Evolutionary conservation across 2,888 invertebrate species (phyloP).

Genomic region (Alentia gelatinosa): DNA sequence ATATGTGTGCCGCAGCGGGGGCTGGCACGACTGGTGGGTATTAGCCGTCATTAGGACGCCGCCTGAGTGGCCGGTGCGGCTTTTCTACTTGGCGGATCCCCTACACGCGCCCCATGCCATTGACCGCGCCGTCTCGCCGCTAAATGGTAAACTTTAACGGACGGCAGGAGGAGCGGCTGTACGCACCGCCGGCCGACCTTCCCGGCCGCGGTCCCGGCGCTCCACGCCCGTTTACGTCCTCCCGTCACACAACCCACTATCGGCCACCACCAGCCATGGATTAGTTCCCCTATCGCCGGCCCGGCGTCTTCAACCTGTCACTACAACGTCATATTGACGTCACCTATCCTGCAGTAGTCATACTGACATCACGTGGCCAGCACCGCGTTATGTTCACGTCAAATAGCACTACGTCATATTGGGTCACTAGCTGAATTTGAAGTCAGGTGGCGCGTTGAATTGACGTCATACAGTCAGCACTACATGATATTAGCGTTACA

Average conservation of each 20-base stretch:
- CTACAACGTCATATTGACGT: neutral
- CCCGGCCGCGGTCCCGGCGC: neutral
- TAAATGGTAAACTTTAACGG: neutral
- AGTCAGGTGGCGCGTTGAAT: too few relatives aligned
- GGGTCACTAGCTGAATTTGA: too few relatives aligned
- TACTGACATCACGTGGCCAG: too few relatives aligned
- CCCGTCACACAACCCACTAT: neutral
- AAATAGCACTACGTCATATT: too few relatives aligned
- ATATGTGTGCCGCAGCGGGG: neutral
- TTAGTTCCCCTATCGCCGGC: neutral
- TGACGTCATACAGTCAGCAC: too few relatives aligned
- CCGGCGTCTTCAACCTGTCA: neutral
- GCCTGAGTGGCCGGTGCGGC: neutral
- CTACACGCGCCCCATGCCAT: neutral
- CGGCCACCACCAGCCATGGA: neutral
- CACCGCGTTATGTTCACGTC: too few relatives aligned
- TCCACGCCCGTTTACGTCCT: neutral
- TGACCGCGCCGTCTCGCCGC: neutral
- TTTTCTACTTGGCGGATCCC: neutral
- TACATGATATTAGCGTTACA: too few relatives aligned
- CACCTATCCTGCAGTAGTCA: too few relatives aligned
- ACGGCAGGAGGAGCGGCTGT: too few relatives aligned
- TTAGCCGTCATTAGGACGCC: neutral
- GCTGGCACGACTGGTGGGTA: too few relatives aligned
- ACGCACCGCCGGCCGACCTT: too few relatives aligned